Conservation (phyloP, 2,797 vertebrate genomes). For the Nothura maculosa region DNA sequence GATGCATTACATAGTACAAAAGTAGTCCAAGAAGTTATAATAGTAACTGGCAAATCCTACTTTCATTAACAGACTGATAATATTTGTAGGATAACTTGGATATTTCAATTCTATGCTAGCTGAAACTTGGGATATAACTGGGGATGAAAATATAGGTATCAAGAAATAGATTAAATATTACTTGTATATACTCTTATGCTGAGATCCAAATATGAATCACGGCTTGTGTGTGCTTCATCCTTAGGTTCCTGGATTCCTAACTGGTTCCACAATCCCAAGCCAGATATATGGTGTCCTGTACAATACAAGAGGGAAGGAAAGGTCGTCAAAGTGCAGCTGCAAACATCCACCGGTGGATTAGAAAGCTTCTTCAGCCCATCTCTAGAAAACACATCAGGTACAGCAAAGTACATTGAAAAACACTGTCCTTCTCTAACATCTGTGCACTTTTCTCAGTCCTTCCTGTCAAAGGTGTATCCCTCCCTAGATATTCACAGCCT, state of each 20-base stretch:
- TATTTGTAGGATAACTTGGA: slow-evolving; percentile 7
- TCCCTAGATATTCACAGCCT: too few relatives aligned
- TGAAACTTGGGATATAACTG: not conserved
- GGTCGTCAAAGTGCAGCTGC: accelerated
- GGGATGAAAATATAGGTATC: not conserved
- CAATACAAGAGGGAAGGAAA: not conserved
- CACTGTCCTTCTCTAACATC: not conserved
- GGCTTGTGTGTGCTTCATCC: not conserved
- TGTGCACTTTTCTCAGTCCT: not conserved
- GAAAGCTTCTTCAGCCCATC: not conserved
- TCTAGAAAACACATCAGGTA: not conserved
- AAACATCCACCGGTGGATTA: accelerated
- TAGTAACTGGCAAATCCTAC: not conserved
- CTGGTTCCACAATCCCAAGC: not conserved
- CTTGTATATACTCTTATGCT: not conserved
- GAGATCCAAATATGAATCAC: not conserved
- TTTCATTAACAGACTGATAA: slow-evolving; percentile 6
- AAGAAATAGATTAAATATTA: not conserved
- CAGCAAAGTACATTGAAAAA: not conserved
- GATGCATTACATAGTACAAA: not conserved
- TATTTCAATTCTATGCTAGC: not conserved
- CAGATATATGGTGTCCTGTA: not conserved
- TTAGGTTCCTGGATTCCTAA: accelerated
- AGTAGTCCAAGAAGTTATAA: slow-evolving; percentile 9
- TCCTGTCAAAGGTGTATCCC: too few relatives aligned